Base-by-base conservation (phyloP, 1,140 invertebrate species). In the Gonatopus flavifemur region DNA sequence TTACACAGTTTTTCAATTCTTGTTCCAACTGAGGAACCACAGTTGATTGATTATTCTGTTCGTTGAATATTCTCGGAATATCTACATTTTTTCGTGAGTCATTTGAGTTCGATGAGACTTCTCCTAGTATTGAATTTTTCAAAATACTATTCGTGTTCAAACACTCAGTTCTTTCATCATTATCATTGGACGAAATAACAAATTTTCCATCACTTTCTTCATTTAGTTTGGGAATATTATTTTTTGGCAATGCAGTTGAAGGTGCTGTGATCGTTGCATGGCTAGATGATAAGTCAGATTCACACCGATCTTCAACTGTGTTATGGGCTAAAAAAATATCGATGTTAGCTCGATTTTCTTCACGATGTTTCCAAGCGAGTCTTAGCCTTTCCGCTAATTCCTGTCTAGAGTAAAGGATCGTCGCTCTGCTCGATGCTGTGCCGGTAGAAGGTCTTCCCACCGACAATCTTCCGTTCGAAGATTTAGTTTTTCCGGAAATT, bases 281-380 rank as follows among this genome's bases (percentile, higher is more conserved):
- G 18, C 44, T 56, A 2, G 73, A 77, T n/a, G n/a, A n/a, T 30
- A 69, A 39, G 7, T 55, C 44, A 0, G 74, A 74, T 0, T 76
- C 68, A 40, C 63, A 70, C 28, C 67, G 57, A 5, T 72, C 67
- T 6, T 77, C 72, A 12, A 66, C 45, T 7, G 66, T 67, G 8
- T 43, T 64, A 18, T 77, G 79, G 0, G 81, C 76, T 10, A 84
- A 53, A 48, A 81, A 82, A 9, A 84, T 83, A 31, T 82, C 75
- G 12, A 84, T 71, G 38, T 82, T 83, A 0, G 75, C 68, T 54
- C 78, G 79, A 10, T 74, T 76, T 16, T 75, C 69, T 35, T 81
- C 77, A 1, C 78, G 58, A 6, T 80, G 73, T 38, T 79, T 78
- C 80, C 80, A 82, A 0, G 79, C 81, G 3, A 78, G 62, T 33